Evolutionary conservation across 2,797 vertebrate species (phyloP).

Genomic region (Lateolabrax maculatus): DNA sequence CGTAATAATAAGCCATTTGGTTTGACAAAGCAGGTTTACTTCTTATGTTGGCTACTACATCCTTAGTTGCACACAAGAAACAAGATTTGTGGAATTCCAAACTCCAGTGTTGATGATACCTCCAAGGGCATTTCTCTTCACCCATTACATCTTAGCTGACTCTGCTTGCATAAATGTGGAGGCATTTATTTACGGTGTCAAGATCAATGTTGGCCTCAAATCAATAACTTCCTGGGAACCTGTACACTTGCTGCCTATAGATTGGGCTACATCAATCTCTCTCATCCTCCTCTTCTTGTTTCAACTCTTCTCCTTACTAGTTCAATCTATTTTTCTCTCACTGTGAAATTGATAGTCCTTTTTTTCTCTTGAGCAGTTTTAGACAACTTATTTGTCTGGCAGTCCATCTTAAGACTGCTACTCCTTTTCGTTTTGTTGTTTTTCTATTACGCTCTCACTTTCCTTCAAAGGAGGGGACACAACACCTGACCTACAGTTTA

Average conservation of each 20-base stretch:
- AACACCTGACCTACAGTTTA: background rate
- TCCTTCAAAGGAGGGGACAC: background rate
- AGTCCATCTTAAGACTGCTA: constrained; percentile 11
- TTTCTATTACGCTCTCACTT: background rate
- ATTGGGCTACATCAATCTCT: constrained; percentile 71
- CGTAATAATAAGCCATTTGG: constrained; percentile 1
- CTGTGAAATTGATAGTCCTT: constrained; percentile 49
- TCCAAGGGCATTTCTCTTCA: constrained; percentile 56
- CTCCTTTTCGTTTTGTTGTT: background rate
- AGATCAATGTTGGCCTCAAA: constrained; percentile 70
- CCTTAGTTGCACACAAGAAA: background rate
- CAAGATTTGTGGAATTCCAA: constrained; percentile 9
- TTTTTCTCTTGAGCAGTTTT: constrained; percentile 45
- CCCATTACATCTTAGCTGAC: constrained; percentile 61
- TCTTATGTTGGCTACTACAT: background rate
- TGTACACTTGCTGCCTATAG: constrained; percentile 57
- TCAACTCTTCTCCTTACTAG: constrained; percentile 37
- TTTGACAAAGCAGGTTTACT: constrained; percentile 11
- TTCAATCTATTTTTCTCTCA: constrained; percentile 55
- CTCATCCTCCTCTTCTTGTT: constrained; percentile 39
- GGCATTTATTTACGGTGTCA: constrained; percentile 74
- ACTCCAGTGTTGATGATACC: constrained; percentile 2
- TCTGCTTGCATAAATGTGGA: constrained; percentile 63
- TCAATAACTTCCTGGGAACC: constrained; percentile 76
- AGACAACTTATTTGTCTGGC: constrained; percentile 13